A percentile compares a stretch with the other conserved stretches of the same genome.
These are phyloP conservation scores for Leptodactylus fallax DNA, from an alignment of 2,797 vertebrate genomes.

Conservation along the genomic window DNA sequence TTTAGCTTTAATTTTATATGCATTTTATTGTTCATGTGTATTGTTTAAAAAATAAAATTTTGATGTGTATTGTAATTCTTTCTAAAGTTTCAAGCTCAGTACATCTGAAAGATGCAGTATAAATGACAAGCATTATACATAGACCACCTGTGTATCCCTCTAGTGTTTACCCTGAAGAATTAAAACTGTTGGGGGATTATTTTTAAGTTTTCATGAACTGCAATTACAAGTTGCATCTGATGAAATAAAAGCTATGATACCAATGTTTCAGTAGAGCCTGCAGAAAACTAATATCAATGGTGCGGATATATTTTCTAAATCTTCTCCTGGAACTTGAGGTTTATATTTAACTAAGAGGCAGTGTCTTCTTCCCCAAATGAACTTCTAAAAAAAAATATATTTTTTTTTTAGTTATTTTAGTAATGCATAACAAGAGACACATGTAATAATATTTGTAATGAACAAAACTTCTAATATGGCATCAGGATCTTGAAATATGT, in stretches of 20 bases:
- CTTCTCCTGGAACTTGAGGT: constrained; percentile 70
- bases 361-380: too few relatives aligned
- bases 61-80: constrained; percentile 18
- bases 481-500: too few relatives aligned
- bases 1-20: neutral
- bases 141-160: constrained; percentile 42
- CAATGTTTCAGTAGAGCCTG: constrained; percentile 66
- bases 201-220: constrained; percentile 22
- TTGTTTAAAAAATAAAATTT: constrained; percentile 21
- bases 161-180: constrained; percentile 42
- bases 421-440: too few relatives aligned
- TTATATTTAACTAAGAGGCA: neutral
- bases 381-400: too few relatives aligned
- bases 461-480: too few relatives aligned
- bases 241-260: constrained; percentile 36
- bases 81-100: constrained; percentile 57
- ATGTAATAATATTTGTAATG: too few relatives aligned
- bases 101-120: constrained; percentile 25
- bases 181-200: constrained; percentile 1
- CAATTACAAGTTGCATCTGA: constrained; percentile 47
- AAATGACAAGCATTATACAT: constrained; percentile 20
- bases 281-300: constrained; percentile 72
- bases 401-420: too few relatives aligned
- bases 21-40: constrained; percentile 10
- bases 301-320: constrained; percentile 72